Evolutionary conservation across 2,888 invertebrate species (phyloP).

Genomic region (Sphaerophoria taeniata): DNA sequence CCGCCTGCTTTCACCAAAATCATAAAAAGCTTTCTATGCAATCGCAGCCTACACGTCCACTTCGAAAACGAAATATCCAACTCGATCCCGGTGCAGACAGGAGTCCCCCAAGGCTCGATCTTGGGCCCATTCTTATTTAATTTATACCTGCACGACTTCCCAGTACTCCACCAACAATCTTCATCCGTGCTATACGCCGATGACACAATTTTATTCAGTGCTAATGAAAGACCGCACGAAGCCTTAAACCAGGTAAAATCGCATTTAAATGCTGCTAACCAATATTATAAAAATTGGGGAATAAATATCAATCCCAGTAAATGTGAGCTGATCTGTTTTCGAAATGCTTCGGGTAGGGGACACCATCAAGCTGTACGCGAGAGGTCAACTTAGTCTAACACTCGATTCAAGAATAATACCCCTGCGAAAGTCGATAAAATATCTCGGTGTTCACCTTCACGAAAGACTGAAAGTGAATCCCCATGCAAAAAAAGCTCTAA

Average conservation of each 20-base stretch:
- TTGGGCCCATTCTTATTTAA: neutral
- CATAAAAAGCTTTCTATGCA: slow-evolving; percentile 1
- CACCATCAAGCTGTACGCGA: slow-evolving; percentile 7
- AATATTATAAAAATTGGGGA: slow-evolving; percentile 2
- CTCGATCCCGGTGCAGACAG: neutral
- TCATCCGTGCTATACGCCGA: neutral
- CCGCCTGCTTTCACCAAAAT: neutral
- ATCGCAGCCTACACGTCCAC: neutral
- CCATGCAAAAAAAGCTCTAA: neutral
- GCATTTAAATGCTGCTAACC: neutral
- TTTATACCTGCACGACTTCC: neutral
- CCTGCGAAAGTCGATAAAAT: neutral
- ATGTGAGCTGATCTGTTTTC: slow-evolving; percentile 16
- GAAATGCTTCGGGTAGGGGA: slow-evolving; percentile 8
- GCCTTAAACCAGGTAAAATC: neutral
- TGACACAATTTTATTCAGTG: neutral
- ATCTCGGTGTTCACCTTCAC: neutral
- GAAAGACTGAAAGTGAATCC: neutral
- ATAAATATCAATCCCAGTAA: neutral
- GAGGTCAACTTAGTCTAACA: neutral
- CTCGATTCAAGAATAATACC: neutral
- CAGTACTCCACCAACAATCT: neutral
- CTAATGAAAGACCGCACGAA: neutral
- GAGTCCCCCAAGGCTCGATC: slow-evolving; percentile 12
- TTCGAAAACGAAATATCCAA: neutral